These are phyloP conservation scores for Micromys minutus DNA, from an alignment of 2,113 vertebrate species.

Conservation along the genomic window DNA sequence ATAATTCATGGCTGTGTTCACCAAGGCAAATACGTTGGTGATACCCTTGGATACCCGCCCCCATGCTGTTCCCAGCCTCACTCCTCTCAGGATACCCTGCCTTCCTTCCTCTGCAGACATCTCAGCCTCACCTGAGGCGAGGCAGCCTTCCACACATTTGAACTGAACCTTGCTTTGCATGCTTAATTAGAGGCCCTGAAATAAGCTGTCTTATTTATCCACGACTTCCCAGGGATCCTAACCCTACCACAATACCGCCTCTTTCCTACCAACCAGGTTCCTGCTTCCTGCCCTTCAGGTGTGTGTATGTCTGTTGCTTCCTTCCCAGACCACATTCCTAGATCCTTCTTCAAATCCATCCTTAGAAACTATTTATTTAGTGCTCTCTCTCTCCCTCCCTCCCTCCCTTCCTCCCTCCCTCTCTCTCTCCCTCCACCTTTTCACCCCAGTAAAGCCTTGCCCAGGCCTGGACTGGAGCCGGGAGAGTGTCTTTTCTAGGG, in stretches of 20 bases:
- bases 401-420: fast-evolving
- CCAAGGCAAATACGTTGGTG: background rate
- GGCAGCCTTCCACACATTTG: background rate
- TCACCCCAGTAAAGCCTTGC: background rate
- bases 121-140: background rate
- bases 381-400: background rate
- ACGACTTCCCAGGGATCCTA: background rate
- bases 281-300: background rate
- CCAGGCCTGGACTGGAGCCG: background rate
- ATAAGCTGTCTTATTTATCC: background rate
- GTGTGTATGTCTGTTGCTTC: background rate
- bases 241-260: fast-evolving
- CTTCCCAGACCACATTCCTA: background rate
- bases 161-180: background rate
- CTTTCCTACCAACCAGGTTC: fast-evolving
- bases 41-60: no score
- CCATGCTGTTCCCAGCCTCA: no score
- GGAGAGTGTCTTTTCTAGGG: no score
- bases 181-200: background rate
- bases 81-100: background rate
- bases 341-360: background rate
- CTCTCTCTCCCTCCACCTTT: fast-evolving
- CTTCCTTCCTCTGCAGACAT: background rate
- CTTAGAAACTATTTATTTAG: background rate
- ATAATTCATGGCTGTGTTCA: background rate